These are phyloP conservation scores for Phortica okadai DNA, from an alignment of 2,888 invertebrate species.

Conservation along the genomic window DNA sequence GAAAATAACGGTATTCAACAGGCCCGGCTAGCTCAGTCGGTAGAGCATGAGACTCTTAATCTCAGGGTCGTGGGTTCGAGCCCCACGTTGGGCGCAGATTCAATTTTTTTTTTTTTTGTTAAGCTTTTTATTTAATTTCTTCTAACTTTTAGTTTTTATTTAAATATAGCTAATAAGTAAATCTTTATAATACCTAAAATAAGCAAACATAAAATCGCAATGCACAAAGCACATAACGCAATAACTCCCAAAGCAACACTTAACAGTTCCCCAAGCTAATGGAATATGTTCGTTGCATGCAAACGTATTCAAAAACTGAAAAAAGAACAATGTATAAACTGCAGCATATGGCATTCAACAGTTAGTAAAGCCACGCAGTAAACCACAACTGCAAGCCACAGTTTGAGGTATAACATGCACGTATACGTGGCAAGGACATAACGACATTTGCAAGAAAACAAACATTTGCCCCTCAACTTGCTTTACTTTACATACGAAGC, in stretches of 20 bases:
- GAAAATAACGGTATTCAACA: too few relatives aligned
- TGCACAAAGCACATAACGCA: background rate
- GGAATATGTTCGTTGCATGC: background rate
- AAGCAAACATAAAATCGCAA: background rate
- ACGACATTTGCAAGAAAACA: background rate
- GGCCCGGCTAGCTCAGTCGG: conserved; percentile 68
- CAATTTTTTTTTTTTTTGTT: background rate
- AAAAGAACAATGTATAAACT: background rate
- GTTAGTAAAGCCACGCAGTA: conserved; percentile 6
- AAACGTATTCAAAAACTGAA: conserved; percentile 2
- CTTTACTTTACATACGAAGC: background rate
- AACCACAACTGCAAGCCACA: conserved; percentile 4
- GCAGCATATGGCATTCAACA: conserved; percentile 31
- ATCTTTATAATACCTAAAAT: background rate
- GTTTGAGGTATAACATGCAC: background rate
- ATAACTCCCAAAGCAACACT: conserved; percentile 8
- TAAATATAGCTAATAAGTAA: background rate
- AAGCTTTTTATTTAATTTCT: background rate
- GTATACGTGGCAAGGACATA: background rate
- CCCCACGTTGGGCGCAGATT: conserved; percentile 74
- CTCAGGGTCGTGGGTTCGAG: conserved; percentile 76
- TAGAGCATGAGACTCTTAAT: conserved; percentile 64
- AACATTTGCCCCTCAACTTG: background rate
- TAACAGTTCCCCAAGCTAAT: conserved; percentile 13
- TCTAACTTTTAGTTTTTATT: background rate